Conservation (phyloP, 2,888 invertebrate genomes). For the Apantesis nais region DNA sequence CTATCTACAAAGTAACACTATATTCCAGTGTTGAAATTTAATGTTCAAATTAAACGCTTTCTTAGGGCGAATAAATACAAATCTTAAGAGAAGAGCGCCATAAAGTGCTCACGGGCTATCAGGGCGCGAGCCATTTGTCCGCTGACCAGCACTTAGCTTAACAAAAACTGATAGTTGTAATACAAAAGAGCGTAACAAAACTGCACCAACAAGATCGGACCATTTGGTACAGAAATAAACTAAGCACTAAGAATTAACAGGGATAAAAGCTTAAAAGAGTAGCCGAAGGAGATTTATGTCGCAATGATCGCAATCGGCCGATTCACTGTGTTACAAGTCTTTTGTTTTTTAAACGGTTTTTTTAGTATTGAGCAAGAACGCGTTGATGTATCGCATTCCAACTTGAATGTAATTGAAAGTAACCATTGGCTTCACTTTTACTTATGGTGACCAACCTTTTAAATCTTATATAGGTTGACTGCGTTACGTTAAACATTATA, state of each 20-base stretch:
- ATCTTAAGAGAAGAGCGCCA: conserved; percentile 43
- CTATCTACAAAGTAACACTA: conserved; percentile 13
- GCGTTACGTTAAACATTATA: background rate
- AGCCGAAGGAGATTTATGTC: conserved; percentile 85
- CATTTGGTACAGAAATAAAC: conserved; percentile 83
- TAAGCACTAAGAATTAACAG: conserved; percentile 85
- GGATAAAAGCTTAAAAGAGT: conserved; percentile 85
- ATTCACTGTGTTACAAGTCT: conserved; percentile 73
- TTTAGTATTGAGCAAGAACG: conserved; percentile 65
- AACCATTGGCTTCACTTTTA: conserved; percentile 24
- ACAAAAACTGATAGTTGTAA: conserved; percentile 85
- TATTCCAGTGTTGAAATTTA: conserved; percentile 37
- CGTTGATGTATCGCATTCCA: conserved; percentile 59
- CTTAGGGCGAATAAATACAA: conserved; percentile 47
- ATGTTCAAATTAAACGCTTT: conserved; percentile 49
- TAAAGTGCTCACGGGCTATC: conserved; percentile 64
- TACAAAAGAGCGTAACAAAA: conserved; percentile 81
- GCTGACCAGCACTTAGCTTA: conserved; percentile 83
- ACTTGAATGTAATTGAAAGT: conserved; percentile 35
- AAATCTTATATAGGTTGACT: background rate
- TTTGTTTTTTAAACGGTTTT: too few species aligned
- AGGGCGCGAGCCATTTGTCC: conserved; percentile 79
- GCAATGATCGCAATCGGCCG: conserved; percentile 81
- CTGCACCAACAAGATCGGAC: conserved; percentile 76
- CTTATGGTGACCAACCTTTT: background rate